Conservation (phyloP, 2,113 vertebrate species). For the Thalassarche chlororhynchos region DNA sequence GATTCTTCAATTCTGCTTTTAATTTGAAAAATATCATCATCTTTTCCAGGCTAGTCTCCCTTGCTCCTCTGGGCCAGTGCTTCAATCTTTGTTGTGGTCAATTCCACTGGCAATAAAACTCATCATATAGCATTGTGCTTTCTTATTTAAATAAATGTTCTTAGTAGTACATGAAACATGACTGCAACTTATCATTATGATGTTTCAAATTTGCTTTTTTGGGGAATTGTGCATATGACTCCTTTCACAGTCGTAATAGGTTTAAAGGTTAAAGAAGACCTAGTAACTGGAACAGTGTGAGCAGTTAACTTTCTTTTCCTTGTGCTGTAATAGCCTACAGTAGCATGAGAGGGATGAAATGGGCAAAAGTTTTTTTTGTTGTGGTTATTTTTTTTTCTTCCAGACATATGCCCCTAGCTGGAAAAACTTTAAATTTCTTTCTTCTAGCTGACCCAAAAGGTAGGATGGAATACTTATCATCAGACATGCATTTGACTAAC, state of each 20-base stretch:
- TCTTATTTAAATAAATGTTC: neutral
- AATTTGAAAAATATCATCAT: conserved; percentile 13
- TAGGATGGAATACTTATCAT: neutral
- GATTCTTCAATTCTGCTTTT: conserved; percentile 24
- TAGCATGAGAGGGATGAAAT: neutral
- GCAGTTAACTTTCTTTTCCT: neutral
- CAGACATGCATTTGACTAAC: neutral
- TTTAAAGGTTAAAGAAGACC: neutral
- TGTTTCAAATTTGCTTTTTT: neutral
- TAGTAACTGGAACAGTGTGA: neutral
- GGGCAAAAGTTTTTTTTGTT: neutral
- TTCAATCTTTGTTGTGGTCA: neutral
- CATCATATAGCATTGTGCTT: neutral
- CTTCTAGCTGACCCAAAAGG: neutral
- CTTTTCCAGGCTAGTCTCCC: neutral
- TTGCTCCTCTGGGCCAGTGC: neutral
- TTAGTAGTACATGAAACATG: neutral
- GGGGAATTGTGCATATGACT: neutral
- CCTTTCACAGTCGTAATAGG: neutral
- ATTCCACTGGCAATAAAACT: neutral
- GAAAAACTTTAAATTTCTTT: neutral
- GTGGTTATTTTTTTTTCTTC: neutral
- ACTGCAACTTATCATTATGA: neutral
- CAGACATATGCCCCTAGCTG: neutral
- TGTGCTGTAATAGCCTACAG: neutral